A percentile compares a stretch with the other conserved stretches of the same genome.
phyloP scores from a whole-genome alignment of 2,888 invertebrate genomes.

The Clepsis dumicolana region DNA sequence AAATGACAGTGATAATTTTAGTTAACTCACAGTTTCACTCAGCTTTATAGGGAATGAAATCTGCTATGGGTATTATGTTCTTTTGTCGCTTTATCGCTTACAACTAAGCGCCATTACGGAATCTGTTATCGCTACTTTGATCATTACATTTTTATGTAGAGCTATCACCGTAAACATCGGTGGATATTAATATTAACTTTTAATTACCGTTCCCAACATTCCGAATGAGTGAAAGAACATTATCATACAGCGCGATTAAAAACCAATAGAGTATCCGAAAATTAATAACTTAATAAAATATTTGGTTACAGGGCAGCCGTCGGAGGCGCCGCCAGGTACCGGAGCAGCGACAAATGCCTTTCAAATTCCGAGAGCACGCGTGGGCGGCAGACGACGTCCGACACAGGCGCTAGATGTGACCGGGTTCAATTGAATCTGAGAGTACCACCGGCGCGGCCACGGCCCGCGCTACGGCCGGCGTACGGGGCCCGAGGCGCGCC shows the following conservation, averaged over 20 bases:
- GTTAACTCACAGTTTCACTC: slow-evolving; percentile 50
- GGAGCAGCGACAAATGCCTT: slow-evolving; percentile 79
- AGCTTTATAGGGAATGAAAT: slow-evolving; percentile 51
- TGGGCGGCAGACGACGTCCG: slow-evolving; percentile 72
- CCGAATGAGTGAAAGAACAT: slow-evolving; percentile 29
- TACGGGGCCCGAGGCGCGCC: slow-evolving; percentile 63
- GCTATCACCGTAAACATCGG: slow-evolving; percentile 31
- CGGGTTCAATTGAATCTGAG: slow-evolving; percentile 73
- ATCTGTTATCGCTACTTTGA: slow-evolving; percentile 19
- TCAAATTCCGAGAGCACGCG: slow-evolving; percentile 81
- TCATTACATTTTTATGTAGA: slow-evolving; percentile 24
- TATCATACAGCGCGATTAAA: slow-evolving; percentile 33
- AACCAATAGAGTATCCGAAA: slow-evolving; percentile 52
- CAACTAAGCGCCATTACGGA: slow-evolving; percentile 25
- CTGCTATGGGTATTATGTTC: slow-evolving; percentile 29
- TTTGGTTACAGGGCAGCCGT: slow-evolving; percentile 66
- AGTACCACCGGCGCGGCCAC: slow-evolving; percentile 50
- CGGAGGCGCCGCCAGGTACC: slow-evolving; percentile 65
- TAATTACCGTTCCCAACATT: slow-evolving; percentile 37
- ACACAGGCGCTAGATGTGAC: slow-evolving; percentile 71
- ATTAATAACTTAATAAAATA: slow-evolving; percentile 72
- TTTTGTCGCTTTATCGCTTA: slow-evolving; percentile 30
- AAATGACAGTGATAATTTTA: slow-evolving; percentile 79
- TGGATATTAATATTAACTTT: slow-evolving; percentile 32
- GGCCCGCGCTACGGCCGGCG: slow-evolving; percentile 52